Base-by-base conservation (phyloP, 2,113 vertebrate genomes). In the Pituophis catenifer region DNA sequence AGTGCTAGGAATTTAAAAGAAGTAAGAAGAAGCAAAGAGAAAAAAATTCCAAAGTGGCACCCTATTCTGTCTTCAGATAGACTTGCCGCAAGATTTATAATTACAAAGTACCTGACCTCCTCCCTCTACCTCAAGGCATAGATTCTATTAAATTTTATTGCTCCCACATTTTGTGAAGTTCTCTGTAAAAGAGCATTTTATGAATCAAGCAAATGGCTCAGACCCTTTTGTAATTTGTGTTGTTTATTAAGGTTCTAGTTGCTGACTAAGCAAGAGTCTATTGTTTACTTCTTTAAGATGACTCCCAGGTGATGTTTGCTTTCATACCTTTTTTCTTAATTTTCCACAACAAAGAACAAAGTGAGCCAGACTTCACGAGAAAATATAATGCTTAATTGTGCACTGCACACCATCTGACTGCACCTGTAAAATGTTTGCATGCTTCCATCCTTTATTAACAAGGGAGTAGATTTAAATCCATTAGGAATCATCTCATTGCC, bases 401-500 rank as follows among this genome's bases (percentile, higher is more conserved):
- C 65, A 93, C 85, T 93, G 90, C 21, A 21, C 89, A 95, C 90
- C 88, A 94, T 19, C 54, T 52, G 91, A 97, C 95, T 93, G 90
- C 8, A 59, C 44, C 15, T 89, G 94, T 93, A 86, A 96, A 97
- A 95, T 50, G 1, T 33, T 92, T 95, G 86, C 92, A 50, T 95
- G 95, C 94, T 93, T 62, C 89, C 91, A 86, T 62, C 94, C 89
- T 93, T 95, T 94, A 96, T 91, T 96, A 97, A 91, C 33, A 94
- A 95, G 0, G 0, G 7, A 92, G 92, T 95, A 89, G 93, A 92
- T 96, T 96, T 96, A 94, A 96, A 91, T 95, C 92, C 96, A 96
- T 97, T 97, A 97, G 96, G 95, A 97, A 96, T 92, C 90, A 92
- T 95, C 96, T 96, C 95, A 97, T 95, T 96, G 96, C 91, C 85